Conservation (phyloP, 1,140 invertebrate species). For the Brachionus koreanus region DNA sequence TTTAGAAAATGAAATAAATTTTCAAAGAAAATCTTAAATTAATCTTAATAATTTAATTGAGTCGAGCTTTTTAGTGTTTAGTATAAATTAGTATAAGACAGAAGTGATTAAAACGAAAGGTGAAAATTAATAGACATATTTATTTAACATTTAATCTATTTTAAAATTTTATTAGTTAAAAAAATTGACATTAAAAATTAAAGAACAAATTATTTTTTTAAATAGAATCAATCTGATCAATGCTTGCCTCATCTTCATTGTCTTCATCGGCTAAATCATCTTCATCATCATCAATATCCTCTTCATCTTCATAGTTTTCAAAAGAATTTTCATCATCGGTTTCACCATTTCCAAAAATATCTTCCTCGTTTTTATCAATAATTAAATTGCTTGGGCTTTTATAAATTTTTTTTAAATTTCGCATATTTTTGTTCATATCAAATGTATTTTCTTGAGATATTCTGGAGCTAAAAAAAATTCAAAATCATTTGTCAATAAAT, state of each 20-base stretch:
- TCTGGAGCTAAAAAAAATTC: not conserved
- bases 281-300: conserved; percentile 26
- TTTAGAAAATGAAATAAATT: too few species aligned
- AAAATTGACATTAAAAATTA: too few species aligned
- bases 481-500: not conserved
- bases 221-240: not conserved
- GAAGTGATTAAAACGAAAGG: too few species aligned
- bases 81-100: too few species aligned
- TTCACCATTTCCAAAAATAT: not conserved
- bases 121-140: too few species aligned
- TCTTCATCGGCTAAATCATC: conserved; percentile 12
- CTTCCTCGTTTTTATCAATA: conserved; percentile 4
- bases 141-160: too few species aligned
- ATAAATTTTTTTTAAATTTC: not conserved
- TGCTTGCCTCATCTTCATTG: not conserved
- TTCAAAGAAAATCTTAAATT: too few species aligned
- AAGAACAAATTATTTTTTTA: not conserved
- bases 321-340: conserved; percentile 35
- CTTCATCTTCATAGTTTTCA: conserved; percentile 32
- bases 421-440: not conserved
- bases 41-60: too few species aligned
- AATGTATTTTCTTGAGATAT: not conserved
- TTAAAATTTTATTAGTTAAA: too few species aligned
- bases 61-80: too few species aligned
- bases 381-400: not conserved